Conservation (phyloP, 64 coral and sea anemone species). For the Actinia tenebrosa region DNA sequence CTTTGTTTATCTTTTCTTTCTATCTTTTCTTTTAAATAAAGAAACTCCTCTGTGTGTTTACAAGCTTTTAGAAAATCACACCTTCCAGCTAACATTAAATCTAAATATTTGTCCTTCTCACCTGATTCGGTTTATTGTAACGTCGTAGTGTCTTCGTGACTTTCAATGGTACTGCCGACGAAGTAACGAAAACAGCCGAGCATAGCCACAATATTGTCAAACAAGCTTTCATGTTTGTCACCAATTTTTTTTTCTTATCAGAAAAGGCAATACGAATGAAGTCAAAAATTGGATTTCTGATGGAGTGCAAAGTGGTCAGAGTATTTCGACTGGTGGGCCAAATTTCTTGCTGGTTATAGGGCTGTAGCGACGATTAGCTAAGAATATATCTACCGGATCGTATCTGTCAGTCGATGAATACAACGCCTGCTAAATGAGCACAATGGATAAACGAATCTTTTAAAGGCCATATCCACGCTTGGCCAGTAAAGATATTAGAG, state of each 20-base stretch:
- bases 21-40: not conserved
- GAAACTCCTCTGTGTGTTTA: not conserved
- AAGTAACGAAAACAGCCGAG: not conserved
- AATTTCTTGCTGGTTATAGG: not conserved
- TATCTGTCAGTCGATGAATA: not conserved
- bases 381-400: not conserved
- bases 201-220: not conserved
- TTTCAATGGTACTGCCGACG: not conserved
- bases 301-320: not conserved
- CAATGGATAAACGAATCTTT: not conserved
- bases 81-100: no score
- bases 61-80: no score
- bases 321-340: not conserved
- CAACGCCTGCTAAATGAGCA: not conserved
- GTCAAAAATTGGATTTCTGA: not conserved
- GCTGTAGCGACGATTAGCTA: not conserved
- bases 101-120: not conserved
- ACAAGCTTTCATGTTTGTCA: not conserved
- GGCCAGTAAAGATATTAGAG: not conserved
- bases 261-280: not conserved
- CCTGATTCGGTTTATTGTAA: not conserved
- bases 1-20: not conserved
- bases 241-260: not conserved
- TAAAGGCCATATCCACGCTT: not conserved
- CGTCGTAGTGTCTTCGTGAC: not conserved